A percentile compares a stretch with the other conserved stretches of the same genome.
Conservation (phyloP, 2,888 invertebrate species). For the Alcis repandata region DNA sequence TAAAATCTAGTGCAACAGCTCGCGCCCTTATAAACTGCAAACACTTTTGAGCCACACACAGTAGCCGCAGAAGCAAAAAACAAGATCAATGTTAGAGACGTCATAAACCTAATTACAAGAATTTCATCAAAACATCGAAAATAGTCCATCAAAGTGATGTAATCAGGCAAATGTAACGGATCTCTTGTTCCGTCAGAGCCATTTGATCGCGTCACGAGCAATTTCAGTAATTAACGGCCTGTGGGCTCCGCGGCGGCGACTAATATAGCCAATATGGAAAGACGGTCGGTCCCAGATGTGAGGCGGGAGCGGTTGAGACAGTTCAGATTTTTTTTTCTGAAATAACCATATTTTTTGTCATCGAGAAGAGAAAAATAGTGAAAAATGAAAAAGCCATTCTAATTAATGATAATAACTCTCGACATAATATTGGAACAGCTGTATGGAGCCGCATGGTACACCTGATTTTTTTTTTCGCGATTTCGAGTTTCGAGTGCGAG, state of each 20-base stretch:
- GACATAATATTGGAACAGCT: too few relatives aligned
- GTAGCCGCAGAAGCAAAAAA: neutral
- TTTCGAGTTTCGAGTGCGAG: too few relatives aligned
- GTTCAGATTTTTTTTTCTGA: too few relatives aligned
- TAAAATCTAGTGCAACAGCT: too few relatives aligned
- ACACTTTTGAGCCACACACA: too few relatives aligned
- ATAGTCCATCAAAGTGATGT: slow-evolving; percentile 15
- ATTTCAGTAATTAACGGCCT: slow-evolving; percentile 32
- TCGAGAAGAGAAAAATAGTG: too few relatives aligned
- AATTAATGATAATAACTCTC: too few relatives aligned
- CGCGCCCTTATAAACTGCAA: too few relatives aligned
- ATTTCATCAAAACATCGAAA: neutral
- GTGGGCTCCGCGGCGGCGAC: slow-evolving; percentile 7
- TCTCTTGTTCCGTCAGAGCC: slow-evolving; percentile 11
- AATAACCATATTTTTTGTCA: too few relatives aligned
- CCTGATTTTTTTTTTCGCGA: too few relatives aligned
- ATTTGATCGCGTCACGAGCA: slow-evolving; percentile 30
- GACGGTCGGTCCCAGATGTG: neutral
- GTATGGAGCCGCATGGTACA: too few relatives aligned
- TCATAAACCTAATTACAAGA: neutral
- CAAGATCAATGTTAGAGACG: neutral
- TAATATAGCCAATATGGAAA: slow-evolving; percentile 28
- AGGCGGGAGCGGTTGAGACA: neutral
- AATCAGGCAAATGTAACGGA: slow-evolving; percentile 21
- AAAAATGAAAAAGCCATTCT: too few relatives aligned